phyloP scores from a whole-genome alignment of 2,888 invertebrate genomes.

The Penaeus monodon region DNA sequence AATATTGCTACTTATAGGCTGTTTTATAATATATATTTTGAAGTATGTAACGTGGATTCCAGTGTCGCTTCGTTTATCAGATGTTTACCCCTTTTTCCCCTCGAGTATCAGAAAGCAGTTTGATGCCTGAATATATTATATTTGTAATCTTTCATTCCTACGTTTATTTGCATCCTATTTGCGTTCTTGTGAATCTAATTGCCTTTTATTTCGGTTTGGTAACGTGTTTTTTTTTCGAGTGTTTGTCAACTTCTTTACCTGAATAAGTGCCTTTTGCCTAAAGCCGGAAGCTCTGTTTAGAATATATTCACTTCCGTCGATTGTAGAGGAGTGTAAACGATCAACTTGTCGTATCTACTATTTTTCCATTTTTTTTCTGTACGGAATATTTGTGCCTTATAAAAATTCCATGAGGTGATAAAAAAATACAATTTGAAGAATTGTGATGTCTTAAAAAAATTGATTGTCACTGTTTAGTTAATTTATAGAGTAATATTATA shows the following conservation, averaged over 20 bases:
- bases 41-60: slow-evolving; percentile 28
- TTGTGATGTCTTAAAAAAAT: slow-evolving; percentile 26
- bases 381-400: slow-evolving; percentile 36
- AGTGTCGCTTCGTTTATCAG: slow-evolving; percentile 36
- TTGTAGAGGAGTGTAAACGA: no score
- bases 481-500: slow-evolving; percentile 31
- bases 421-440: background rate
- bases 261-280: slow-evolving; percentile 19
- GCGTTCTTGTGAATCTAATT: background rate
- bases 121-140: no score
- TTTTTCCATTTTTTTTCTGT: slow-evolving; percentile 37
- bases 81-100: slow-evolving; percentile 18
- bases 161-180: slow-evolving; percentile 5
- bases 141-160: no score
- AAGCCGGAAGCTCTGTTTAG: background rate
- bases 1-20: slow-evolving; percentile 44
- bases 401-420: slow-evolving; percentile 8
- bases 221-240: background rate
- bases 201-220: background rate
- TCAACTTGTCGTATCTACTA: background rate
- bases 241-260: slow-evolving; percentile 9
- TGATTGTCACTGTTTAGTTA: slow-evolving; percentile 6
- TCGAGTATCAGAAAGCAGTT: background rate
- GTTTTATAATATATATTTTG: slow-evolving; percentile 41
- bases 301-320: no score